Evolutionary conservation across 2,888 invertebrate genomes (phyloP).

Genomic region (Tetheella fluctuosa): DNA sequence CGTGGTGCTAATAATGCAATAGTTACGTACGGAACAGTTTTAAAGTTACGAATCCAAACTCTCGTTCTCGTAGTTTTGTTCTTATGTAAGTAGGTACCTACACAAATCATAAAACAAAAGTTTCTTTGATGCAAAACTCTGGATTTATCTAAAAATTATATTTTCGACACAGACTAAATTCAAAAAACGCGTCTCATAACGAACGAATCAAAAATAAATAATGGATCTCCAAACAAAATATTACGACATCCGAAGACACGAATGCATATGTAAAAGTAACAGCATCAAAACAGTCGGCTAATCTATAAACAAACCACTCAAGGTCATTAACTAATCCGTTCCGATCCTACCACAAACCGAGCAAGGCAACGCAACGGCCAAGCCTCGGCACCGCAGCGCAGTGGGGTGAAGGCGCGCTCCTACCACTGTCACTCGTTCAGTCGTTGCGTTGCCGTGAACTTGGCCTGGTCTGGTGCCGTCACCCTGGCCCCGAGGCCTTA

Average conservation of each 20-base stretch:
- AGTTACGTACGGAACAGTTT: too few species aligned
- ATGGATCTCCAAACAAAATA: neutral
- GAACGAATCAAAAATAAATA: neutral
- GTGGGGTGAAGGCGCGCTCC: slow-evolving; percentile 38
- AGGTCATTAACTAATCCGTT: slow-evolving; percentile 68
- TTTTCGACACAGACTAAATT: neutral
- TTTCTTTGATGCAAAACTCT: too few species aligned
- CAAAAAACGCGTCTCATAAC: neutral
- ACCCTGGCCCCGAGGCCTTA: slow-evolving; percentile 79
- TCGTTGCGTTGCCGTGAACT: slow-evolving; percentile 80
- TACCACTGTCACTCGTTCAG: slow-evolving; percentile 63
- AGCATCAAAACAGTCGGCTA: slow-evolving; percentile 32
- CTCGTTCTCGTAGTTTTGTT: too few species aligned
- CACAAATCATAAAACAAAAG: too few species aligned
- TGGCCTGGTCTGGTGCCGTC: slow-evolving; percentile 69
- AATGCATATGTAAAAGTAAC: slow-evolving; percentile 24
- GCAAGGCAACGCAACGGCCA: slow-evolving; percentile 32
- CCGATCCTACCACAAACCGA: slow-evolving; percentile 50
- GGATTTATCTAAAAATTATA: neutral
- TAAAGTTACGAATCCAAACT: too few species aligned
- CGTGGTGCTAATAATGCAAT: too few species aligned
- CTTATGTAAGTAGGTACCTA: too few species aligned
- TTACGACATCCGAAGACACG: slow-evolving; percentile 13
- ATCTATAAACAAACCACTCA: slow-evolving; percentile 41
- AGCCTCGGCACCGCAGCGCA: slow-evolving; percentile 35